Conservation (phyloP, 2,113 vertebrate genomes). For the Erpornis zantholeuca region DNA sequence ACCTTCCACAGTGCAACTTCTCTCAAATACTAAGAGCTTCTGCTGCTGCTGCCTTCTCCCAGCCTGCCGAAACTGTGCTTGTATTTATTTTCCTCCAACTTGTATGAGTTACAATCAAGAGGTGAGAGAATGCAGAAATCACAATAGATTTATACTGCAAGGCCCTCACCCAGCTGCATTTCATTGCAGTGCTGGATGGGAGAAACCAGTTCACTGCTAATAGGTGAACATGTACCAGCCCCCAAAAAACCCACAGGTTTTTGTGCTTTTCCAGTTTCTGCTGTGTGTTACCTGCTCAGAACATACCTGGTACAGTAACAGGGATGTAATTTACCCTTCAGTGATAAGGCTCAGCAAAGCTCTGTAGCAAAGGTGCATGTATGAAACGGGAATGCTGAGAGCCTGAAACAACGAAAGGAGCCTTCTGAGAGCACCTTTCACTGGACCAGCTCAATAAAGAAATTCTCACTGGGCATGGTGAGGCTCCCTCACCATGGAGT, state of each 20-base stretch:
- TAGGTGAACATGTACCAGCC: neutral
- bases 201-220: neutral
- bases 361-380: neutral
- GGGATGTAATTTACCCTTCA: neutral
- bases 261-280: neutral
- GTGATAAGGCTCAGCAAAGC: neutral
- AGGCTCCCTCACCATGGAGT: neutral
- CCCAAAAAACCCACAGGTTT: neutral
- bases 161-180: neutral
- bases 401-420: neutral
- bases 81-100: neutral
- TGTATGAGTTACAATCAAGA: neutral
- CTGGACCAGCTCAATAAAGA: neutral
- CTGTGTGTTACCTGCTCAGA: neutral
- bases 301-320: neutral
- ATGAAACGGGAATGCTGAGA: neutral
- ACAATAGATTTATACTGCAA: neutral
- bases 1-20: neutral
- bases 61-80: neutral
- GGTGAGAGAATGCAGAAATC: neutral
- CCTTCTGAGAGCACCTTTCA: neutral
- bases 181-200: neutral
- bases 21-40: neutral
- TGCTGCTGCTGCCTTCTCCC: neutral
- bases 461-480: neutral